Conservation (phyloP, 2,888 invertebrate species). For the Drosophila mulleri region DNA sequence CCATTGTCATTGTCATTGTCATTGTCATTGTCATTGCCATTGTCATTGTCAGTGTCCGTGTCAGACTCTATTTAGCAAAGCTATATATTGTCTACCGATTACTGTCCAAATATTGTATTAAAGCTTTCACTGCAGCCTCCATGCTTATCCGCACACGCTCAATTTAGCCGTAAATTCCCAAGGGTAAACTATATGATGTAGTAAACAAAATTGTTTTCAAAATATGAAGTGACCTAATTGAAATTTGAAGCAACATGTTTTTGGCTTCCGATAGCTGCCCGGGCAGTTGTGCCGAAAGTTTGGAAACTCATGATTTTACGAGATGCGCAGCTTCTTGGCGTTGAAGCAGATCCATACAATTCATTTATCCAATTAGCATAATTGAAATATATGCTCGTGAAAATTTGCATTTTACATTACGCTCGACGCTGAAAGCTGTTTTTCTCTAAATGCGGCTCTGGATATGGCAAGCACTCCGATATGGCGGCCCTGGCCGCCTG, state of each 20-base stretch:
- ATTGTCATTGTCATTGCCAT: background rate
- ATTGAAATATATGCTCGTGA: conserved; percentile 32
- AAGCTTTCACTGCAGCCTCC: background rate
- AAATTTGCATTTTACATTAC: conserved; percentile 27
- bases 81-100: background rate
- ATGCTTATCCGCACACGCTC: too few relatives aligned
- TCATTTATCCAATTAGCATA: conserved; percentile 51
- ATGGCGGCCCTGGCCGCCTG: background rate
- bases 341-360: conserved; percentile 16
- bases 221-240: conserved; percentile 3
- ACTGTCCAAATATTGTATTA: background rate
- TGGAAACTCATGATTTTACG: background rate
- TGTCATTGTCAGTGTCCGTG: background rate
- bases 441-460: conserved; percentile 19
- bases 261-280: background rate
- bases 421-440: conserved; percentile 9
- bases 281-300: too few relatives aligned
- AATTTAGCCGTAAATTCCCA: background rate
- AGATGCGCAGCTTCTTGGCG: background rate
- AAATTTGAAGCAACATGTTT: conserved; percentile 1
- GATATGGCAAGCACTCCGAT: conserved; percentile 8
- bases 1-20: background rate
- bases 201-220: conserved; percentile 7
- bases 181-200: background rate
- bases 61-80: too few relatives aligned